Conservation (phyloP, 2,113 vertebrate genomes). For the Hydrolagus affinis region DNA sequence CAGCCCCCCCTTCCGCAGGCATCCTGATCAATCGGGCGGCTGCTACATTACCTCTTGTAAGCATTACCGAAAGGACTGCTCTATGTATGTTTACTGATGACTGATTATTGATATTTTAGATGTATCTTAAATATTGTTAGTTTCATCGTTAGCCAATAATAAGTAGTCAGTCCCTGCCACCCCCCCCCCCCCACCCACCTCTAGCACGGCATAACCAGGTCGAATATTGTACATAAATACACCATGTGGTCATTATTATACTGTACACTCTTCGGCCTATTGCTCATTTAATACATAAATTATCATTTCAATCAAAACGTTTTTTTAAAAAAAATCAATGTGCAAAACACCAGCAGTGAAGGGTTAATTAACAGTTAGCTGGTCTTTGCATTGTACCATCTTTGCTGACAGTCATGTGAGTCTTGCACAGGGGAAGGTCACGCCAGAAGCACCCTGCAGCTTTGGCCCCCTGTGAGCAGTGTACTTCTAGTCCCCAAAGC, state of each 20-base stretch:
- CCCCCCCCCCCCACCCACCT: background rate
- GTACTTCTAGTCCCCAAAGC: no score
- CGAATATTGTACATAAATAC: background rate
- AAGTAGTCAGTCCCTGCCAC: no score
- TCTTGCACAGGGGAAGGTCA: constrained; percentile 19
- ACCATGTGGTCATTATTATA: no score
- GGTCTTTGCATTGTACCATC: constrained; percentile 1
- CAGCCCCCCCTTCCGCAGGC: background rate
- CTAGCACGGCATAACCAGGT: background rate
- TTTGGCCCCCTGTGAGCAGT: background rate
- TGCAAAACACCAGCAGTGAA: background rate
- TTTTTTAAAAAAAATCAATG: background rate
- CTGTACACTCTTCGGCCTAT: background rate
- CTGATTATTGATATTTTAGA: no score
- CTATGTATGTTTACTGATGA: background rate
- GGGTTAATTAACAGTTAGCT: background rate
- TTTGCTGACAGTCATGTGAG: constrained; percentile 15
- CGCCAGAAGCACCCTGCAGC: constrained; percentile 2
- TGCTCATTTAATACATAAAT: background rate
- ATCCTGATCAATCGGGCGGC: background rate
- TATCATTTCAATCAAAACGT: background rate
- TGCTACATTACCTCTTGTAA: background rate
- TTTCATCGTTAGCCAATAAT: background rate
- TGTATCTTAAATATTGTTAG: background rate
- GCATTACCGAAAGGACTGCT: background rate